Evolutionary conservation across 2,797 vertebrate genomes (phyloP), one percentile per base, ranked within the genome.

Genomic region (Mus minutoides): DNA sequence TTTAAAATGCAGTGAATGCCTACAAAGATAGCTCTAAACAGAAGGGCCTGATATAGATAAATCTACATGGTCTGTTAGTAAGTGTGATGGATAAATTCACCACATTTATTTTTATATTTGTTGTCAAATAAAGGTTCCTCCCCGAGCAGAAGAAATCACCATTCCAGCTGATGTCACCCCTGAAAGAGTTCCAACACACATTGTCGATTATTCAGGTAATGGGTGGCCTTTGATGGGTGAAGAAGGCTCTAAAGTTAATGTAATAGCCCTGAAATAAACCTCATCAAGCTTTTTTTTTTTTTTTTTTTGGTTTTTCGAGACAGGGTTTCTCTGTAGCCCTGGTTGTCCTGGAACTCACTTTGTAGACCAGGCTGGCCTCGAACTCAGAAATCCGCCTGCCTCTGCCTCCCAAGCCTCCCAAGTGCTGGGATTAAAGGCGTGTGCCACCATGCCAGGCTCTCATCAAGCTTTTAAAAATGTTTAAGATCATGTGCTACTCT

Each of bases 101-200:
- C 54, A 80, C 64, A 67, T 31, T 60, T 64, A 94, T 64, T 95
- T 91, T 94, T 97, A 7, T 97, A 26, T 98, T 97, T 96, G 60
- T 97, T 98, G 96, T 1, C 88, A 96, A 96, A 94, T 5, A 64
- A 97, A 99, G 99, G 99, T 99, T 98, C 99, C 99, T 60, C 98
- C 99, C 2, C 99, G 99, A 83, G 99, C 99, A 76, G 99, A 99
- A 97, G 99, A 99, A 98, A 99, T 99, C 98, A 99, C 99, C 90
- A 99, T 99, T 98, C 99, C 99, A 75, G 99, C 99, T 1, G 99
- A 99, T 91, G 99, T 99, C 96, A 99, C 99, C 12, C 99, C 99
- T 86, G 99, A 99, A 97, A 98, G 99, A 98, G 99, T 99, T 34
- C 99, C 99, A 97, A 99, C 99, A 56, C 99, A 99, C 97, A 99